A percentile compares a stretch with the other conserved stretches of the same genome.
Evolutionary conservation across 2,113 vertebrate species (phyloP).

Genomic region (Antechinus stuartii): DNA sequence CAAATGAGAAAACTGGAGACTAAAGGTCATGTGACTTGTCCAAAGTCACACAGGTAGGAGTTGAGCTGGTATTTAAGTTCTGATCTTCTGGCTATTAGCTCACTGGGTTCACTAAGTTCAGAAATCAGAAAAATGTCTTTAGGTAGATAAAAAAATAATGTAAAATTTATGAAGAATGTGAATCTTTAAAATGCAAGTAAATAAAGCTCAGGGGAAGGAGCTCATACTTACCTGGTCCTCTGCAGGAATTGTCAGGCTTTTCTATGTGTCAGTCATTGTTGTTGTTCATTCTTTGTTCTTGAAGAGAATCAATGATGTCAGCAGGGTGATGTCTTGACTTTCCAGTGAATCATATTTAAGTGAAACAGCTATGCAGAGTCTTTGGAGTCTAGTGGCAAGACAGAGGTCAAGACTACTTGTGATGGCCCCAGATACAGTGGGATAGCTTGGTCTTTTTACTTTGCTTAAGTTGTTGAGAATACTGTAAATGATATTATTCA

Average conservation of each 20-base stretch:
- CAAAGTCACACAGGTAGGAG: not conserved
- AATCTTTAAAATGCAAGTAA: not conserved
- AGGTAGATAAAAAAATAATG: not conserved
- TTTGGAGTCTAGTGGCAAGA: too few relatives aligned
- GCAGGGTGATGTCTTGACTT: too few relatives aligned
- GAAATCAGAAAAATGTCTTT: not conserved
- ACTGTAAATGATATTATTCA: too few relatives aligned
- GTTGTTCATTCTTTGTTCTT: too few relatives aligned
- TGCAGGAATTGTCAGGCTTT: not conserved
- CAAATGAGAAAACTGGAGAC: not conserved
- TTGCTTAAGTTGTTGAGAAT: too few relatives aligned
- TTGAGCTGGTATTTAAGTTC: not conserved
- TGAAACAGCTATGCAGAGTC: too few relatives aligned
- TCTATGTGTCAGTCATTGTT: not conserved
- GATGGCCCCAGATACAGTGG: too few relatives aligned
- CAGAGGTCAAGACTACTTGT: too few relatives aligned
- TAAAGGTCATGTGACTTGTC: not conserved
- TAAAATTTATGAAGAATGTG: not conserved
- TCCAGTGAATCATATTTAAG: too few relatives aligned
- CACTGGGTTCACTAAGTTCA: not conserved
- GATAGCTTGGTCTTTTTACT: too few relatives aligned
- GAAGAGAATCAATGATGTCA: too few relatives aligned
- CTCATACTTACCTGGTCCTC: not conserved
- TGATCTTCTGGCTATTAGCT: not conserved
- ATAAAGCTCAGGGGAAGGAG: not conserved